These are phyloP conservation scores for Forficula auricularia DNA, from an alignment of 1,140 invertebrate species.

Conservation along the genomic window DNA sequence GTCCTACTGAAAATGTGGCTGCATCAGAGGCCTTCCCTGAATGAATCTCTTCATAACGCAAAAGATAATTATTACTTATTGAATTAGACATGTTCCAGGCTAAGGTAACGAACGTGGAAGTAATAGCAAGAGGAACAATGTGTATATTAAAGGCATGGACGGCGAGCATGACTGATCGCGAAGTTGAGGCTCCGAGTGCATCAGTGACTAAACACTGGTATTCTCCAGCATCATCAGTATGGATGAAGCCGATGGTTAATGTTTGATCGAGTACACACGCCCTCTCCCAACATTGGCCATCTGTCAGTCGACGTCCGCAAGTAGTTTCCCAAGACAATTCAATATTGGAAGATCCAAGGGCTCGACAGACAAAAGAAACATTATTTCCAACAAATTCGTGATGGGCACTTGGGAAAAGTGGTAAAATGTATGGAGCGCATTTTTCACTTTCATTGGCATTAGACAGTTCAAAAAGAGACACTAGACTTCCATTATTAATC, in stretches of 20 bases:
- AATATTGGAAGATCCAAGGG: constrained; percentile 8
- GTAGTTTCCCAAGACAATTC: constrained; percentile 7
- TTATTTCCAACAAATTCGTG: constrained; percentile 9
- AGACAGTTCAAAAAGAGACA: constrained; percentile 1
- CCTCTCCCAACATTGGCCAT: constrained; percentile 6
- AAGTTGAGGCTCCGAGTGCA: background rate
- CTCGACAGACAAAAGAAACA: constrained; percentile 10
- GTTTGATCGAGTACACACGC: constrained; percentile 9
- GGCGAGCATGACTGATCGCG: constrained; percentile 3
- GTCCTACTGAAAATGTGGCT: constrained; percentile 9
- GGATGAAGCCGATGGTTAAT: constrained; percentile 8
- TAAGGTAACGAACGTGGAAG: constrained; percentile 16
- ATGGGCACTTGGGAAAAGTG: constrained; percentile 6
- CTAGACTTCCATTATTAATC: constrained; percentile 2
- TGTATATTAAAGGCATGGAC: constrained; percentile 12
- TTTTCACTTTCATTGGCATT: background rate
- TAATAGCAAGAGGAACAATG: constrained; percentile 13
- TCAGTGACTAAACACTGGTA: constrained; percentile 7
- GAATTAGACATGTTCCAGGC: constrained; percentile 14
- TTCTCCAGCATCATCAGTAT: constrained; percentile 8
- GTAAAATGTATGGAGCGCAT: constrained; percentile 10
- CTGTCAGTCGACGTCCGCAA: constrained; percentile 1
- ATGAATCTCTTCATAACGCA: constrained; percentile 11
- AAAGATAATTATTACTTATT: constrained; percentile 12
- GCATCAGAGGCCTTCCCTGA: background rate